Base-by-base conservation (phyloP, 23 tunicate genomes). In the Trididemnum nubilum region DNA sequence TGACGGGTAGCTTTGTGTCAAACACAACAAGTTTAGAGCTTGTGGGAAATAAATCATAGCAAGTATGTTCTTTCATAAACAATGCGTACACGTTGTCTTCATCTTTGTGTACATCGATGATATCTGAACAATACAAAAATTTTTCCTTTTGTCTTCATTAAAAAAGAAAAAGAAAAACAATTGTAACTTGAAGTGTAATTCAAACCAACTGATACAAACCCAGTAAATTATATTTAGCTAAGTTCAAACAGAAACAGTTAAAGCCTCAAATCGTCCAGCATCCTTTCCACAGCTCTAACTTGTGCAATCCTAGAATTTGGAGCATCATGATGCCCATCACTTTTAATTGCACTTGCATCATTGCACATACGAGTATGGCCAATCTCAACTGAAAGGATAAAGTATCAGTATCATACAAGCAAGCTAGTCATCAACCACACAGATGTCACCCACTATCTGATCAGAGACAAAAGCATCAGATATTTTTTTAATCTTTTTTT, bases 21-120 rank as follows among this genome's bases (percentile, higher is more conserved):
- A 95, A 95, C 50, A 95, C 94, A 7, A 95, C 99, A 34, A 95
- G 90, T 64, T 95, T 95, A 1, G 99, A 90, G 64, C 91, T 85
- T 7, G 89, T 95, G 5, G 99, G 99, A 52, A 95, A 91, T 2
- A 95, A 83, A 50, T 89, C 94, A 67, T 95, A 95, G 52, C 99
- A 95, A 3, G 54, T 24, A 51, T 95, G 99, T 50, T 95, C 96
- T 82, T 82, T 95, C 99, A 95, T 90, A 73, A 89, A 95, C 27
- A 58, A 33, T 19, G 90, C 99, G 61, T 85, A 95, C 22, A 83
- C 93, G 33, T 82, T 82, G 35, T 61, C 69, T 31, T 74, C 77
- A 9, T 73, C 58, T 9, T 39, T 73, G 28, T 30, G 2, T 28
- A 73, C 2, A 38, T 40, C 58, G 78, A 73, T 38, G 2, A 37